Evolutionary conservation across 1,140 invertebrate genomes (phyloP).

Genomic region (Brachionus plicatilis): DNA sequence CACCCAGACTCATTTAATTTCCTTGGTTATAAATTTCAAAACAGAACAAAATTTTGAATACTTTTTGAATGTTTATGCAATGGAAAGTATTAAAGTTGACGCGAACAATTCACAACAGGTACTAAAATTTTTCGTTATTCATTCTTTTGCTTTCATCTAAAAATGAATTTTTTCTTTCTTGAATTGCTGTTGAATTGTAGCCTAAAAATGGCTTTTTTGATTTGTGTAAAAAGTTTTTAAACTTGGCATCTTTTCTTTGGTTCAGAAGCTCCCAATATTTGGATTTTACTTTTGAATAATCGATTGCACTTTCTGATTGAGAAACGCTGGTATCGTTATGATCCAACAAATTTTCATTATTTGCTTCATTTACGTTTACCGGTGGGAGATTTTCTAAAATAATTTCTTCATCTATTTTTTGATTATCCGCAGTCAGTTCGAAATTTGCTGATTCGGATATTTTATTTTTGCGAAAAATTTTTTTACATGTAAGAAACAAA

Average conservation of each 20-base stretch:
- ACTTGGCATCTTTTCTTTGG: not conserved
- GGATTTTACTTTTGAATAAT: not conserved
- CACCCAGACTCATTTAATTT: not conserved
- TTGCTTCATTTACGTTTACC: not conserved
- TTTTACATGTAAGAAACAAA: not conserved
- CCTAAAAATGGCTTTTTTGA: constrained; percentile 26
- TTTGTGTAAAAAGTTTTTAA: constrained; percentile 23
- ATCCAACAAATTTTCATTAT: not conserved
- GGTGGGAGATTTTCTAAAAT: not conserved
- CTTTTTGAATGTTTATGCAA: not conserved
- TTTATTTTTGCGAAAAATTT: not conserved
- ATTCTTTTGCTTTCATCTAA: not conserved
- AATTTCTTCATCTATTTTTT: not conserved
- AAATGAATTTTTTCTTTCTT: not conserved
- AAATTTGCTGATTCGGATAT: not conserved
- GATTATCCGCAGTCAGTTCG: not conserved
- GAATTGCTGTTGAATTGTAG: not conserved
- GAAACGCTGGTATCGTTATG: not conserved
- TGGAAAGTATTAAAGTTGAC: constrained; percentile 8
- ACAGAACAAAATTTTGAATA: not conserved
- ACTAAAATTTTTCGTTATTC: not conserved
- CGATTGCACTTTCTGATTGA: not conserved
- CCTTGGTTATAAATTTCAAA: not conserved
- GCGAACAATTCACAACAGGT: not conserved
- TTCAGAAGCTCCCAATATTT: constrained; percentile 1